These are phyloP conservation scores for Eretmochelys imbricata DNA, from an alignment of 2,113 vertebrate species.

Conservation along the genomic window DNA sequence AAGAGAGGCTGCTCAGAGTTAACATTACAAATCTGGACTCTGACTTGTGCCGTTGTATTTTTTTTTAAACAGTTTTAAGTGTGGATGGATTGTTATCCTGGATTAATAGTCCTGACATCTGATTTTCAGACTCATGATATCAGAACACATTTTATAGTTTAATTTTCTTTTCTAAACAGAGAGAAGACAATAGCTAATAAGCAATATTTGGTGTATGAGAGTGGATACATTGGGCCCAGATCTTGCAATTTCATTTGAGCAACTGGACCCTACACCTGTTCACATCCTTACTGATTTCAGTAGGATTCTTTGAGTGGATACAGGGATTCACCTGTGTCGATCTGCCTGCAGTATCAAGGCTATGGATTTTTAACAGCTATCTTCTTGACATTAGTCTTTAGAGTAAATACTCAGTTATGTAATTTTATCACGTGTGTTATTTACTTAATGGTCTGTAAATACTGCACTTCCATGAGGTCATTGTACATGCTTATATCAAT, in stretches of 20 bases:
- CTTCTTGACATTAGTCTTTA: neutral
- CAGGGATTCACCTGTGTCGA: neutral
- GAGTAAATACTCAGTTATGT: neutral
- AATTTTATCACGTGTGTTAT: neutral
- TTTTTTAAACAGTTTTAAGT: rapidly evolving
- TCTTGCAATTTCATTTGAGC: neutral
- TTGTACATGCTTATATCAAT: neutral
- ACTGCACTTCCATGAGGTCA: neutral
- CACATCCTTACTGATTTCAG: rapidly evolving
- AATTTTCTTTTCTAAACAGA: neutral
- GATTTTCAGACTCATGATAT: neutral
- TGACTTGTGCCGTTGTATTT: neutral
- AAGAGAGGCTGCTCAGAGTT: neutral
- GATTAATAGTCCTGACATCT: neutral
- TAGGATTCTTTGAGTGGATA: neutral
- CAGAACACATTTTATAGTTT: neutral
- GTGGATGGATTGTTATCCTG: neutral
- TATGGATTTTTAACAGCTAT: neutral
- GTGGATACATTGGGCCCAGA: neutral
- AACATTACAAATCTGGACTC: rapidly evolving
- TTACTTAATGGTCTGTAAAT: neutral
- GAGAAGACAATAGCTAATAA: neutral
- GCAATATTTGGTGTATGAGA: neutral
- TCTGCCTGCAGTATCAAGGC: neutral
- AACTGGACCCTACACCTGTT: rapidly evolving